Percentiles rank a stretch among this genome's conserved stretches.
phyloP scores from a whole-genome alignment of 2,113 vertebrate species.

The Callipepla californica region DNA sequence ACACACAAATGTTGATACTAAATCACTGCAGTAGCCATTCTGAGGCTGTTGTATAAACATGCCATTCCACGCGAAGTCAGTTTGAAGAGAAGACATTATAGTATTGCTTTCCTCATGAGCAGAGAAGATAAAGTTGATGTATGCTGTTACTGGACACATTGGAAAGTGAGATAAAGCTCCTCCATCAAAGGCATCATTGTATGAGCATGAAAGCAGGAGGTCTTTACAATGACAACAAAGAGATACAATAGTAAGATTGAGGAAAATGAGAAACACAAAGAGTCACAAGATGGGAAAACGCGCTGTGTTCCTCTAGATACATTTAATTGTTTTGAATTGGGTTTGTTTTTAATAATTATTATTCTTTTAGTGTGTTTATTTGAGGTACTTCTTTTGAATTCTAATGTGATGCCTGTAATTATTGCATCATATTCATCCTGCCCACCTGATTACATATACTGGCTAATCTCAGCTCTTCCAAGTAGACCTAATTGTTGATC shows the following conservation, averaged over 20 bases:
- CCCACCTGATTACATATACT: background rate
- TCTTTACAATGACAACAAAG: background rate
- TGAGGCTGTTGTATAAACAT: conserved; percentile 66
- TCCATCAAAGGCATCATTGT: conserved; percentile 20
- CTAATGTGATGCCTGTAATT: background rate
- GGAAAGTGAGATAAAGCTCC: conserved; percentile 63
- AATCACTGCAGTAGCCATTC: conserved; percentile 50
- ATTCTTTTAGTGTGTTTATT: background rate
- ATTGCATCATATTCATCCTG: background rate
- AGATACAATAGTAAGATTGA: background rate
- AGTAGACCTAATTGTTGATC: background rate
- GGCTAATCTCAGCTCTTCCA: conserved; percentile 6
- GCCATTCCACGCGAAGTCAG: background rate
- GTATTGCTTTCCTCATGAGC: conserved; percentile 53
- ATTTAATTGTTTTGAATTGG: background rate
- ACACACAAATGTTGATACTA: background rate
- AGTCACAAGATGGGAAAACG: background rate
- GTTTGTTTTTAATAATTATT: conserved; percentile 7
- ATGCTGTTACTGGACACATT: background rate
- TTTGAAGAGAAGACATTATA: conserved; percentile 28
- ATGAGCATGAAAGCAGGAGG: background rate
- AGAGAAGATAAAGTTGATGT: conserved; percentile 79
- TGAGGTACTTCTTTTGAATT: background rate
- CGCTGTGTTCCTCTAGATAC: conserved; percentile 4
- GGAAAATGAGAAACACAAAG: background rate